Percentiles rank a stretch among this genome's conserved stretches.
Evolutionary conservation across 1,140 invertebrate species (phyloP).

Genomic region (Panagrolaimus sp.): DNA sequence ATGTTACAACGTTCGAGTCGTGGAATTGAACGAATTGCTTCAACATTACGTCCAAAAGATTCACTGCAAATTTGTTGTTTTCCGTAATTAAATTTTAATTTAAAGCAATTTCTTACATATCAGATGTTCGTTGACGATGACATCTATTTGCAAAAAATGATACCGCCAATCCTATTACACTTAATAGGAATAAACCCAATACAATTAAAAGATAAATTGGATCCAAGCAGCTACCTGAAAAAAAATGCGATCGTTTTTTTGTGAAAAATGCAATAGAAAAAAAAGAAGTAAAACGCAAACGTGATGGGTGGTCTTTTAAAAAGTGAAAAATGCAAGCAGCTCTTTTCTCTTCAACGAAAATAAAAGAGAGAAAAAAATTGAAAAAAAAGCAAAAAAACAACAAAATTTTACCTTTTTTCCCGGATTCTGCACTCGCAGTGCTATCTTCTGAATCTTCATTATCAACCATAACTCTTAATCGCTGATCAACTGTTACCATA

Average conservation of each 20-base stretch:
- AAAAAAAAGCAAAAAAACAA: no score
- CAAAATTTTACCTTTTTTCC: background rate
- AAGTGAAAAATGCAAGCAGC: no score
- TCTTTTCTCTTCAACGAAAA: no score
- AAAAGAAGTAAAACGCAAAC: no score
- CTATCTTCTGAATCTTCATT: constrained; percentile 9
- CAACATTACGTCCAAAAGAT: background rate
- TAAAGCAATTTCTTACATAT: background rate
- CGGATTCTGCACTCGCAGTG: background rate
- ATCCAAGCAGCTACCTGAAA: constrained; percentile 6
- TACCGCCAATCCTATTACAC: background rate
- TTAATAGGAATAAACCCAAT: background rate
- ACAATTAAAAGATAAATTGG: background rate
- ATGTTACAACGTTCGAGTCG: background rate
- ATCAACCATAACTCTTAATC: constrained; percentile 37
- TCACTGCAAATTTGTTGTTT: background rate
- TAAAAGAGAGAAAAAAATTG: no score
- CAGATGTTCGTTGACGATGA: background rate
- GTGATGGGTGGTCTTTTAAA: no score
- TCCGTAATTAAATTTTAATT: constrained; percentile 2
- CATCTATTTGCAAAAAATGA: constrained; percentile 12
- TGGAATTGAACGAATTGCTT: constrained; percentile 4
- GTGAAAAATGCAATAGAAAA: background rate
- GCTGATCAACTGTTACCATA: constrained; percentile 38
- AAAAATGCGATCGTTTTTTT: background rate